phyloP scores from a whole-genome alignment of 1,140 invertebrate genomes.

The Eriosoma lanigerum region DNA sequence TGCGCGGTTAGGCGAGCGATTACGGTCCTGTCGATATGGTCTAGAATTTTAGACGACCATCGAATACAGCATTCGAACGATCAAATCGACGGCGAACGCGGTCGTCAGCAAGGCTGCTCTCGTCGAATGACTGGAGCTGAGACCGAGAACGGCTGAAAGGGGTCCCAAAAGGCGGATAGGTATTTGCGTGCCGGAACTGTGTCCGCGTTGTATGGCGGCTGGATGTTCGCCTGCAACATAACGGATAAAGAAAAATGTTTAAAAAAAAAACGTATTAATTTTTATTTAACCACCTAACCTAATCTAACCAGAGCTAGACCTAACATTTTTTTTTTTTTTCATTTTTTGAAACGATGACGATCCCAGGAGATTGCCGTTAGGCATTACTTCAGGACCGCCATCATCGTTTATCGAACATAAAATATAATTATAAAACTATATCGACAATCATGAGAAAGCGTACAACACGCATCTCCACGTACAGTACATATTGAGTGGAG shows the following conservation, averaged over 20 bases:
- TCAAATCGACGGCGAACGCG: slow-evolving; percentile 36
- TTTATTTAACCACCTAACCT: too few species aligned
- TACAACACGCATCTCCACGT: too few species aligned
- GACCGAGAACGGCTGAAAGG: slow-evolving; percentile 60
- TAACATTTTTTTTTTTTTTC: too few species aligned
- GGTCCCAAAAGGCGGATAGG: slow-evolving; percentile 61
- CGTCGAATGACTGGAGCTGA: slow-evolving; percentile 58
- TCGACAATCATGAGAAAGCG: too few species aligned
- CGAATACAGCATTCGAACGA: slow-evolving; percentile 24
- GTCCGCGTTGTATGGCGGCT: slow-evolving; percentile 63
- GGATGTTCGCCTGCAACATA: slow-evolving; percentile 61
- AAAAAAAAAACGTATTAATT: too few species aligned
- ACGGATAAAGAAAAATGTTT: background rate
- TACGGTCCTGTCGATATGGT: background rate
- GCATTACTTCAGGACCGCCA: too few species aligned
- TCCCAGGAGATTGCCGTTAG: too few species aligned
- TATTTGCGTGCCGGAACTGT: slow-evolving; percentile 62
- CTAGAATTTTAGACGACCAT: slow-evolving; percentile 15
- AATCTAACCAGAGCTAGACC: too few species aligned
- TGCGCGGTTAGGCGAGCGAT: background rate
- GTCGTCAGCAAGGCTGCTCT: slow-evolving; percentile 39
- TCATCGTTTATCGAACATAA: too few species aligned
- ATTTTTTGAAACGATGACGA: too few species aligned
- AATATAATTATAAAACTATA: too few species aligned
- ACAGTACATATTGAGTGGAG: too few species aligned